phyloP scores from a whole-genome alignment of 1,140 invertebrate species.

The Diplogasteroides magnus region DNA sequence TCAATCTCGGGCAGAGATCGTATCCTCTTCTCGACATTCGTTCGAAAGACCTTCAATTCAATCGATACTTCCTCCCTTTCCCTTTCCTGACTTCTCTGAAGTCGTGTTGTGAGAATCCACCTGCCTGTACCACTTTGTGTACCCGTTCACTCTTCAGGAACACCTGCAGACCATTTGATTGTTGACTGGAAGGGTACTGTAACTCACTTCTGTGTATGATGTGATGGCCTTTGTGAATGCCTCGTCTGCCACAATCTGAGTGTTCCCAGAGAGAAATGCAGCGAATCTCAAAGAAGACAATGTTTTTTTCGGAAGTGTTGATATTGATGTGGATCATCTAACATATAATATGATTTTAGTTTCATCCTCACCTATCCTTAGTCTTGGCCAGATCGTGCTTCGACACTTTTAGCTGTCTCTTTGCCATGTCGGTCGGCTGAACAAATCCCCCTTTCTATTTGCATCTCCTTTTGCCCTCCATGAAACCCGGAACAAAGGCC shows the following conservation, averaged over 20 bases:
- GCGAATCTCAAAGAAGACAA: conserved; percentile 24
- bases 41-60: conserved; percentile 38
- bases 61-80: neutral
- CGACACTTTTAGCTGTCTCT: conserved; percentile 83
- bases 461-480: no score
- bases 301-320: neutral
- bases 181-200: neutral
- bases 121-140: conserved; percentile 87
- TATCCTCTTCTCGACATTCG: conserved; percentile 56
- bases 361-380: conserved; percentile 77
- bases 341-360: no score
- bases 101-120: conserved; percentile 93
- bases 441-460: no score
- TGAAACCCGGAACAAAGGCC: neutral
- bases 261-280: conserved; percentile 70
- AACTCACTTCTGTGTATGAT: conserved; percentile 75
- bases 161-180: conserved; percentile 60
- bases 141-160: conserved; percentile 94
- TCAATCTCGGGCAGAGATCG: conserved; percentile 96
- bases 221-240: conserved; percentile 98
- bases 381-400: conserved; percentile 92
- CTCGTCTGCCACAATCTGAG: conserved; percentile 94
- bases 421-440: conserved; percentile 91
- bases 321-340: no score
- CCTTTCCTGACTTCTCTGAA: conserved; percentile 89